Evolutionary conservation across 2,113 vertebrate species (phyloP).

Genomic region (Ariopsis seemanni): DNA sequence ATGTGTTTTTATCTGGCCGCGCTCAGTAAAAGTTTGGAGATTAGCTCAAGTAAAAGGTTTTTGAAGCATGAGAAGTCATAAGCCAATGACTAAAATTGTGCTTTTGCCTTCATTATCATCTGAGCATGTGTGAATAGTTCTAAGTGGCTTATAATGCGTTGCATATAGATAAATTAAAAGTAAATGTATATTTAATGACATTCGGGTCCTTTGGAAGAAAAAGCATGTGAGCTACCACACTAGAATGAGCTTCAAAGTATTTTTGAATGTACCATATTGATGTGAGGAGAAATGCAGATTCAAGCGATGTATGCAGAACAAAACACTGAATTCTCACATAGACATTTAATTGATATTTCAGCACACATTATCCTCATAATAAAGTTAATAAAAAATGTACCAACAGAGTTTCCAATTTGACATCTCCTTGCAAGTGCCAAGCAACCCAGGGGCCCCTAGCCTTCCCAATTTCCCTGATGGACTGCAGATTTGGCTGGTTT

Average conservation of each 20-base stretch:
- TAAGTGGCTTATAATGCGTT: slow-evolving; percentile 31
- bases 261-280: slow-evolving; percentile 1
- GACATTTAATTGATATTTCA: slow-evolving; percentile 47
- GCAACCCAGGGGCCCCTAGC: slow-evolving; percentile 39
- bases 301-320: not conserved
- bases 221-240: slow-evolving; percentile 5
- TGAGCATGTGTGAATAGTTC: slow-evolving; percentile 23
- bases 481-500: slow-evolving; percentile 48
- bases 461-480: slow-evolving; percentile 35
- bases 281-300: not conserved
- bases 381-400: slow-evolving; percentile 39
- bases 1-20: not conserved
- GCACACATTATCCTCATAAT: slow-evolving; percentile 27
- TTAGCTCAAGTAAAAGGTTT: slow-evolving; percentile 1
- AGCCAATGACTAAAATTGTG: slow-evolving; percentile 21
- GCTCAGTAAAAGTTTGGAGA: slow-evolving; percentile 12
- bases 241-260: slow-evolving; percentile 36
- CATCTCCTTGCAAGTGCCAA: slow-evolving; percentile 28
- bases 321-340: slow-evolving; percentile 24
- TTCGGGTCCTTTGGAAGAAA: slow-evolving; percentile 17
- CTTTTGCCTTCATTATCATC: slow-evolving; percentile 35
- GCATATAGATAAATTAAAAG: slow-evolving; percentile 29
- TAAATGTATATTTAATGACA: slow-evolving; percentile 39
- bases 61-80: slow-evolving; percentile 1
- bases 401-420: slow-evolving; percentile 42